phyloP scores from a whole-genome alignment of 2,797 vertebrate species.

The Limnodromus scolopaceus region DNA sequence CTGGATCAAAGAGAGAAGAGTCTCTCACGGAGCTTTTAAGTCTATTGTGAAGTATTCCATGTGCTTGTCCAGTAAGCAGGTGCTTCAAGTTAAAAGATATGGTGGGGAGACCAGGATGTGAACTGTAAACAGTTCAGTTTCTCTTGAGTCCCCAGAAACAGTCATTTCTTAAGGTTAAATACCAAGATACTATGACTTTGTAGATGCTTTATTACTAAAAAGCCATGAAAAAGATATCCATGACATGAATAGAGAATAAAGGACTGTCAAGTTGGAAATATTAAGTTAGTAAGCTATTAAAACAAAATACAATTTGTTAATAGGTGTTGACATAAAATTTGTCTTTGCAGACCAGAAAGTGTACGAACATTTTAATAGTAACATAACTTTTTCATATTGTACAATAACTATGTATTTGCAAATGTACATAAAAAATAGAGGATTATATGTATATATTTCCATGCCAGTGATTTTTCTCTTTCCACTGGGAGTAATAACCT shows the following conservation, averaged over 20 bases:
- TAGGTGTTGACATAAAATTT: background rate
- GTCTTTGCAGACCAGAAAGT: conserved; percentile 23
- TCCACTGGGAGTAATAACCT: background rate
- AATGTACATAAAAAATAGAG: background rate
- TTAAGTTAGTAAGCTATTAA: background rate
- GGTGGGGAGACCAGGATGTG: background rate
- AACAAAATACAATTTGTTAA: background rate
- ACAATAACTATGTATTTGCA: conserved; percentile 23
- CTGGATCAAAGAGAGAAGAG: conserved; percentile 1
- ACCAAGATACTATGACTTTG: background rate
- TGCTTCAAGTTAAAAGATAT: conserved; percentile 1
- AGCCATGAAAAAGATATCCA: background rate
- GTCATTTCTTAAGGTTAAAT: background rate
- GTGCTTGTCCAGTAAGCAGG: background rate
- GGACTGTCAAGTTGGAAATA: background rate
- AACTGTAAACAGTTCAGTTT: background rate
- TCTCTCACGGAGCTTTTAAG: background rate
- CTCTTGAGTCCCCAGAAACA: background rate
- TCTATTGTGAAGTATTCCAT: background rate
- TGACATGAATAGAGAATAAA: background rate
- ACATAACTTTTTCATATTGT: background rate
- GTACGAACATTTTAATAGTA: background rate
- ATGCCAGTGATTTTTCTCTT: background rate
- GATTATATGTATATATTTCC: background rate
- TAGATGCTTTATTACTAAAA: conserved; percentile 23